Conservation (phyloP, 2,888 invertebrate species). For the Drosophila vallismaia region DNA sequence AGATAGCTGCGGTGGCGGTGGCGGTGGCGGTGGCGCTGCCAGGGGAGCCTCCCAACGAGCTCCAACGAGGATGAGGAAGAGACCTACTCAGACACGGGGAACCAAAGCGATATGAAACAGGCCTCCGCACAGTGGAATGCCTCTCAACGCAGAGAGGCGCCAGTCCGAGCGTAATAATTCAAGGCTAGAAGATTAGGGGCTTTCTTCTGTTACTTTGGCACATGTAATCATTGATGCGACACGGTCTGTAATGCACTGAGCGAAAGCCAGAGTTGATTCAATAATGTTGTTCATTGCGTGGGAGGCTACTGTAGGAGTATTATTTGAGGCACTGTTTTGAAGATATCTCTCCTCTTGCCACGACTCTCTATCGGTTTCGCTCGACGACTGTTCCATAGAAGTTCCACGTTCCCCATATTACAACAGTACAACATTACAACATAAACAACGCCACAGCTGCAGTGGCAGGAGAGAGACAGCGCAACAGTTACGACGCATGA, state of each 20-base stretch:
- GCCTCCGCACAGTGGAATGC: slow-evolving; percentile 1
- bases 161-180: slow-evolving; percentile 5
- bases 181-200: slow-evolving; percentile 22
- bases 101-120: neutral
- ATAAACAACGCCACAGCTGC: slow-evolving; percentile 8
- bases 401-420: neutral
- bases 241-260: neutral
- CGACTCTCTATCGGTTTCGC: neutral
- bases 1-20: slow-evolving; percentile 1
- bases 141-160: neutral
- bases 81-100: slow-evolving; percentile 6
- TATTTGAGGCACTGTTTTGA: slow-evolving; percentile 4
- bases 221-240: neutral
- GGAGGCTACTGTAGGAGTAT: neutral
- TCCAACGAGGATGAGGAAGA: neutral
- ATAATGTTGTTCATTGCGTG: neutral
- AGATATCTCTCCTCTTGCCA: neutral
- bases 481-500: slow-evolving; percentile 9
- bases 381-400: neutral
- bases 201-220: slow-evolving; percentile 19
- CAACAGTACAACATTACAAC: neutral
- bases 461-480: slow-evolving; percentile 5
- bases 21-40: neutral
- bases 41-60: slow-evolving; percentile 3
- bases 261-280: neutral